Evolutionary conservation across 2,113 vertebrate genomes (phyloP).

Genomic region (Macheiramphus alcinus): DNA sequence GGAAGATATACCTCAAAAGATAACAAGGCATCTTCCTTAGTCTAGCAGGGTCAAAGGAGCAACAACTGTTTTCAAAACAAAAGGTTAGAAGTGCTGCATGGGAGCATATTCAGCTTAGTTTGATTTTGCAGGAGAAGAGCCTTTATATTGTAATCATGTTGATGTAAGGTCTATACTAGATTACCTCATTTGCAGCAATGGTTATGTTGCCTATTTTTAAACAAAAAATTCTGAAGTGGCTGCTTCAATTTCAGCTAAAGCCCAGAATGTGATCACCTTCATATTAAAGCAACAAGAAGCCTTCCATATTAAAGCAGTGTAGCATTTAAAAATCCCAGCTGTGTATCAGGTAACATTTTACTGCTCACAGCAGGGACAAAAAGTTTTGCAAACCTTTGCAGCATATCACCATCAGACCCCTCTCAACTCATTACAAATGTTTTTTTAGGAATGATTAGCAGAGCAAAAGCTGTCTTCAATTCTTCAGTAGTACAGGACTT

Average conservation of each 20-base stretch:
- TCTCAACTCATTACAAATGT: not conserved
- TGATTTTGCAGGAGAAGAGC: not conserved
- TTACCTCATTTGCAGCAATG: not conserved
- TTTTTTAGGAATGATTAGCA: not conserved
- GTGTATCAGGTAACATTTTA: not conserved
- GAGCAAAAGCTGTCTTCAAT: not conserved
- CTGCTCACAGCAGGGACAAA: not conserved
- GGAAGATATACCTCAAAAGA: not conserved
- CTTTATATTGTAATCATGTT: not conserved
- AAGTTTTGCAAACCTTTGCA: not conserved
- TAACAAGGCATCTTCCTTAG: not conserved
- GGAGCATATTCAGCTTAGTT: not conserved
- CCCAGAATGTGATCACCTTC: not conserved
- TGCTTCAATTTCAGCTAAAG: not conserved
- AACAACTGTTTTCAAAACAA: not conserved
- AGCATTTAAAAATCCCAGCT: not conserved
- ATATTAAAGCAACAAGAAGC: not conserved
- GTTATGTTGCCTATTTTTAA: not conserved
- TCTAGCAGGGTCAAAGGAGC: not conserved
- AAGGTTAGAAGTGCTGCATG: not conserved
- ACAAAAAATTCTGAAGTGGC: not conserved
- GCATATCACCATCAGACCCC: not conserved
- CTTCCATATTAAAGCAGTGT: not conserved
- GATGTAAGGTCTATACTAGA: not conserved
- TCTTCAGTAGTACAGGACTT: not conserved